Evolutionary conservation across 1,140 invertebrate species (phyloP), one percentile per base, ranked within the genome.

Genomic region (Matsumurasca onukii): DNA sequence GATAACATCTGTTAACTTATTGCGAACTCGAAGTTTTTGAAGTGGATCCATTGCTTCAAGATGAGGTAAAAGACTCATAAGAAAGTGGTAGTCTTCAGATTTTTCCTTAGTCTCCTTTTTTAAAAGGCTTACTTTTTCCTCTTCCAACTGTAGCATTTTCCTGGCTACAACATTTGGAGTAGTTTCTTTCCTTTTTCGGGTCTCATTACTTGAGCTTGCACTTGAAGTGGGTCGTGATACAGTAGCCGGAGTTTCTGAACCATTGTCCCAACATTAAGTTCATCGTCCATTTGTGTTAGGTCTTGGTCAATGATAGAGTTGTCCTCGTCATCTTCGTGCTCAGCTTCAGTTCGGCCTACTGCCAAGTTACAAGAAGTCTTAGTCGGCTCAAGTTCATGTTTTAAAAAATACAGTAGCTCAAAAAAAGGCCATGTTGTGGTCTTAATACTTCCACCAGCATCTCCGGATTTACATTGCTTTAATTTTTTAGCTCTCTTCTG

Each of bases 371-470:
- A 9, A 12, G 39, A 12, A 9, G 24, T 55, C 24, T 55, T 9
- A 9, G 51, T 9, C 5, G 51, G 9, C 5, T 55, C 9, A 9
- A 55, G 5, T 24, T 55, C 51, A 22, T 55, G 5, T 22, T 55
- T 55, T 22, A 55, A 55, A 22, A 55, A 55, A 22, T 55, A 9
- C n/a, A n/a, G n/a, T 55, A 55, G 51, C 15, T 12, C 22, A 55
- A 55, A 55, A 22, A 12, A 55, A 12, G 51, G 51, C 51, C 51
- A 55, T 9, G 9, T 24, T n/a, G 51, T n/a, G 5, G 24, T 22
- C 24, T 55, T 55, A 9, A 55, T 9, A n/a, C 5, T 9, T n/a
- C 51, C 51, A n/a, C 51, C 24, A n/a, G 15, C 51, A 55, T 55
- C 51, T 22, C 51, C 51, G 9, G 51, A 55, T 9, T 9, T 12